phyloP scores from a whole-genome alignment of 2,797 vertebrate species.

The Coendou prehensilis region DNA sequence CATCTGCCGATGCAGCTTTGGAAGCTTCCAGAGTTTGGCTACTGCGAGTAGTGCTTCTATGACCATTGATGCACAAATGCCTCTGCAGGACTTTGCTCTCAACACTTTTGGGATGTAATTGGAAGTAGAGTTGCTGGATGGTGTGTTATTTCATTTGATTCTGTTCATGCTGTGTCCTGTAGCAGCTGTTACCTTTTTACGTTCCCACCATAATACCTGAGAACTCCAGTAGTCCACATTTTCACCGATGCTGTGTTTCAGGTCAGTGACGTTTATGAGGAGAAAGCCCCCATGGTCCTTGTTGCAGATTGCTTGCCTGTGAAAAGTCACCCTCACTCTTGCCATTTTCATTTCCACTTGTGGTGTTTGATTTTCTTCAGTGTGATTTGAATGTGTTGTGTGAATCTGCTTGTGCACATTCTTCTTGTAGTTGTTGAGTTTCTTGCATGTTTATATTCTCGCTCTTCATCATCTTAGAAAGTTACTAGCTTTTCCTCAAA shows the following conservation, averaged over 20 bases:
- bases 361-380: too few relatives aligned
- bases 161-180: not conserved
- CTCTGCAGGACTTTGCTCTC: not conserved
- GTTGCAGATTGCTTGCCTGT: not conserved
- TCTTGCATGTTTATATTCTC: too few relatives aligned
- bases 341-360: too few relatives aligned
- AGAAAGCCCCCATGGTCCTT: not conserved
- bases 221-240: too few relatives aligned
- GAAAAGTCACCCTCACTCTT: too few relatives aligned
- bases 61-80: not conserved
- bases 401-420: too few relatives aligned
- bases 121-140: not conserved
- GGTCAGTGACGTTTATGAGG: not conserved
- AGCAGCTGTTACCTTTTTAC: too few relatives aligned
- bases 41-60: not conserved
- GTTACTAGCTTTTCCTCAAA: too few relatives aligned
- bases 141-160: not conserved
- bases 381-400: too few relatives aligned
- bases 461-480: too few relatives aligned
- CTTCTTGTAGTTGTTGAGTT: too few relatives aligned
- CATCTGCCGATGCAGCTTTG: too few relatives aligned
- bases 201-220: not conserved
- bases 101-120: not conserved
- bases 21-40: not conserved
- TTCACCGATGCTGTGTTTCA: not conserved